Evolutionary conservation across 2,113 vertebrate species (phyloP), one percentile per base, ranked within the genome.

Genomic region (Menidia beryllina): DNA sequence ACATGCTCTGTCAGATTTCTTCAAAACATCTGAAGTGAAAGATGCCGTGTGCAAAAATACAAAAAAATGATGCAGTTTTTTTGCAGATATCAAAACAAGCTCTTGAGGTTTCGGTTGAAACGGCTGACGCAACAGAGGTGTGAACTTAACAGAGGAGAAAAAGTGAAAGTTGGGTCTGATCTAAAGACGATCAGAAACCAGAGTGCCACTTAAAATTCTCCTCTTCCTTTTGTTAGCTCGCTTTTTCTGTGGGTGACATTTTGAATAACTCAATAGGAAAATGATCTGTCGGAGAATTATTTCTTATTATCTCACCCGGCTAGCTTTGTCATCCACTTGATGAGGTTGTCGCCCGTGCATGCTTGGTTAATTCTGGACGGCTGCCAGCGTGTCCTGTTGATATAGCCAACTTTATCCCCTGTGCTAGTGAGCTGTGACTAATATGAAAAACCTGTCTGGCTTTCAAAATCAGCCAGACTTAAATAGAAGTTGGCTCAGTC

Each of bases 341-440:
- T 72, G 45, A 74, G 57, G 20, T 69, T 82, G 72, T 77, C 51
- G 48, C 19, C 59, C 63, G 54, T 62, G 24, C 51, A 55, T 55
- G 81, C 75, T 71, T 81, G 82, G 57, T 55, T 68, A 77, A 34
- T 75, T 59, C 59, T 79, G 85, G 85, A 75, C 69, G 63, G 63
- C 66, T 76, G 79, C 89, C 83, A 85, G 45, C 75, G 23, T 76
- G 78, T 88, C 64, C 73, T 82, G 75, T 84, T 78, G 75, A 74
- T 79, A 76, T 82, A 56, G 82, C 82, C 82, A 78, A 75, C 87
- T 82, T 84, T 70, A 79, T 74, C 80, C 72, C 38, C 21, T 77
- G 72, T 77, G 66, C 66, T 77, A 83, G 61, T 62, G 82, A 88
- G 79, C 82, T 86, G 90, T 84, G 77, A 84, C 88, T 89, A 86